Evolutionary conservation across 2,888 invertebrate genomes (phyloP).

Genomic region (Caenorhabditis sinica): DNA sequence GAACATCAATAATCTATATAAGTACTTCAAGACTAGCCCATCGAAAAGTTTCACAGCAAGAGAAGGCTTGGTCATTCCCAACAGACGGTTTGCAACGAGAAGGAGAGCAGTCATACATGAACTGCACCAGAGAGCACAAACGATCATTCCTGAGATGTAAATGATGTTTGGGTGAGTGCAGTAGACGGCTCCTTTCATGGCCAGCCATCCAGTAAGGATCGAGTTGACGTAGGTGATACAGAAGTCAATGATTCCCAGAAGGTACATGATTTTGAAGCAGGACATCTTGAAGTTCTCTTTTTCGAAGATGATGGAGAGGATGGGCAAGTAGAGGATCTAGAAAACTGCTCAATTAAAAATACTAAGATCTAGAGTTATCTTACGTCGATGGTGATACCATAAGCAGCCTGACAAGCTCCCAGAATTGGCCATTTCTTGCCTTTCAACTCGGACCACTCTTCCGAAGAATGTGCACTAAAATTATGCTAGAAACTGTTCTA

Average conservation of each 20-base stretch:
- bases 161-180: slow-evolving; percentile 59
- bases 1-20: no score
- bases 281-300: slow-evolving; percentile 54
- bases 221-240: slow-evolving; percentile 50
- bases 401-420: slow-evolving; percentile 33
- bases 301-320: slow-evolving; percentile 47
- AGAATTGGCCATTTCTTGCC: slow-evolving; percentile 39
- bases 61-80: slow-evolving; percentile 54
- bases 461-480: slow-evolving; percentile 42
- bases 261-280: slow-evolving; percentile 60
- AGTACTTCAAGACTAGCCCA: slow-evolving; percentile 19
- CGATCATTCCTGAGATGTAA: slow-evolving; percentile 57
- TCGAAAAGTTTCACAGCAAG: slow-evolving; percentile 40
- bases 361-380: not conserved
- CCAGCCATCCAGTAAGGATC: slow-evolving; percentile 51
- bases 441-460: slow-evolving; percentile 42
- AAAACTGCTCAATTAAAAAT: not conserved
- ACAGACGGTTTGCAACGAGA: slow-evolving; percentile 62
- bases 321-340: slow-evolving; percentile 51
- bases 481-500: not conserved
- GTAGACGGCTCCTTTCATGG: slow-evolving; percentile 59
- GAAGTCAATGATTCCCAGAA: slow-evolving; percentile 56
- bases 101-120: slow-evolving; percentile 65
- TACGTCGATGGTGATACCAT: slow-evolving; percentile 49
- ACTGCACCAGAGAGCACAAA: slow-evolving; percentile 63